A percentile compares a stretch with the other conserved stretches of the same genome.
Evolutionary conservation across 2,797 vertebrate species (phyloP).

Genomic region (Ptychobarbus kaznakovi): DNA sequence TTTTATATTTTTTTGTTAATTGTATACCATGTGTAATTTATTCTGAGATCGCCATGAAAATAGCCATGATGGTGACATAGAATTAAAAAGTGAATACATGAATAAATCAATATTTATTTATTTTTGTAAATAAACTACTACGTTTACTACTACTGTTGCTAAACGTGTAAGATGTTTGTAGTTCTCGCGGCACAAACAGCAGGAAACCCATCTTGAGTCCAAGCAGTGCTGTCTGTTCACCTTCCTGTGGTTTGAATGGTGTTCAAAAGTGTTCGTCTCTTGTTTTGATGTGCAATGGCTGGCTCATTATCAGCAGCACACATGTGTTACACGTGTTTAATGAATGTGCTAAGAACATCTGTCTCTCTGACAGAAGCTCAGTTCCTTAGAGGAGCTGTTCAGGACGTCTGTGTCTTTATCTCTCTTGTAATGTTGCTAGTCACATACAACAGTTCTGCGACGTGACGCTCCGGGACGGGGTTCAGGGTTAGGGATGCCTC

Average conservation of each 20-base stretch:
- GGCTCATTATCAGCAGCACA: conserved; percentile 21
- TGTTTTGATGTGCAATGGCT: conserved; percentile 23
- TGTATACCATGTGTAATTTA: not conserved
- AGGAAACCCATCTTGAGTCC: not conserved
- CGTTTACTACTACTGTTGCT: no score
- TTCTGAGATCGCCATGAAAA: not conserved
- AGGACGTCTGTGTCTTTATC: conserved; percentile 4
- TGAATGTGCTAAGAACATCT: not conserved
- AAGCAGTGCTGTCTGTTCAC: not conserved
- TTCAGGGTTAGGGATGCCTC: not conserved
- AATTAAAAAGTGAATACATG: no score
- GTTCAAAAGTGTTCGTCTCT: not conserved
- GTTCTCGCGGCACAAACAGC: not conserved
- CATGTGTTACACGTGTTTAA: conserved; percentile 7
- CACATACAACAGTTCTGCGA: not conserved
- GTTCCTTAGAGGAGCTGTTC: not conserved
- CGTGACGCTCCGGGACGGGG: not conserved
- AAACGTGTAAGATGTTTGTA: not conserved
- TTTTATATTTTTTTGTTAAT: not conserved
- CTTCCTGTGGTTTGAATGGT: not conserved
- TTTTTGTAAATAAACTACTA: no score
- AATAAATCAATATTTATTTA: no score
- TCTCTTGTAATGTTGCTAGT: not conserved
- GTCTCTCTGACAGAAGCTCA: not conserved
- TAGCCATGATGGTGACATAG: not conserved